Percentiles rank a stretch among this genome's conserved stretches.
These are phyloP conservation scores for Allolobophora icterica DNA, from an alignment of 2,888 invertebrate genomes.

Conservation along the genomic window DNA sequence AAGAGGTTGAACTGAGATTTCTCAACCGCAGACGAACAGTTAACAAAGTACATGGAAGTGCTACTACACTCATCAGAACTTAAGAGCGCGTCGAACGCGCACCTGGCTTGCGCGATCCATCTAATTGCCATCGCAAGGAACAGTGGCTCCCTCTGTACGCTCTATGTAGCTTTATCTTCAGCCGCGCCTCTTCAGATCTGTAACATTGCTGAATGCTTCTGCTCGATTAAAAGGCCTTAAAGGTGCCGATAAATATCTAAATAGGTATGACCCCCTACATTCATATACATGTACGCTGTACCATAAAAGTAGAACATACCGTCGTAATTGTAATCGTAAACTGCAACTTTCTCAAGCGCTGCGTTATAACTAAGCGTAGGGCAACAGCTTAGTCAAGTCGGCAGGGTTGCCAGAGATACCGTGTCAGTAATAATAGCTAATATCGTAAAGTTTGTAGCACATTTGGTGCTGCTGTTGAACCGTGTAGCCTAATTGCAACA, in stretches of 20 bases:
- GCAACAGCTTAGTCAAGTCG: no score
- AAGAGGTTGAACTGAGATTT: not conserved
- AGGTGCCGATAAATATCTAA: not conserved
- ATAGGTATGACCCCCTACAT: not conserved
- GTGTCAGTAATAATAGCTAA: not conserved
- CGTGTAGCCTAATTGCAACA: no score
- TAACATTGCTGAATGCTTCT: not conserved
- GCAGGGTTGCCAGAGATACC: no score
- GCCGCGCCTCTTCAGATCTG: not conserved
- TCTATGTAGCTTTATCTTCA: not conserved
- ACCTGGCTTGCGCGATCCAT: not conserved
- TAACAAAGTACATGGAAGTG: not conserved
- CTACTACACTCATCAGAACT: not conserved
- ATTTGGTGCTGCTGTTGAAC: not conserved
- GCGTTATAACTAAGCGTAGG: no score
- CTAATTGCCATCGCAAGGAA: not conserved
- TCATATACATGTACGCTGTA: not conserved
- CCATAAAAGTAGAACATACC: not conserved
- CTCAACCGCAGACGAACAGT: not conserved
- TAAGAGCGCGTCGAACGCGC: not conserved
- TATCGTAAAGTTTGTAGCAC: not conserved
- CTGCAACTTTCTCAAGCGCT: no score
- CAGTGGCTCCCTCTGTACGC: not conserved
- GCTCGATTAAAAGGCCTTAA: not conserved
- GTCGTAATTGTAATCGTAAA: no score